These are phyloP conservation scores for Hemistola chrysoprasaria DNA, from an alignment of 2,888 invertebrate species.

Conservation along the genomic window DNA sequence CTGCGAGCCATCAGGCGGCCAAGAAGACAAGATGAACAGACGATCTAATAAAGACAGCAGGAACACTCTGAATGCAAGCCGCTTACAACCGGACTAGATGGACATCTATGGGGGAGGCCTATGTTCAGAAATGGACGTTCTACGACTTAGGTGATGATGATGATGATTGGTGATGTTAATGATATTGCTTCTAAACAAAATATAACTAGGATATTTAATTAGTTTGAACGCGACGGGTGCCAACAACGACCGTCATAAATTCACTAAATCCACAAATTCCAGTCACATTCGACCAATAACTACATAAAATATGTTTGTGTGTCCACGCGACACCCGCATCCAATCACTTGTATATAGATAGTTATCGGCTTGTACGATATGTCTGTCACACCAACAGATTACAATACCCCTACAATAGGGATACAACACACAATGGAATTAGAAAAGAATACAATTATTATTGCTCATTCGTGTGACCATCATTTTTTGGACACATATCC, in stretches of 20 bases:
- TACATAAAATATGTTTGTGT: slow-evolving; percentile 21
- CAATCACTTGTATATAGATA: slow-evolving; percentile 48
- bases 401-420: slow-evolving; percentile 48
- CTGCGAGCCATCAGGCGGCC: too few species aligned
- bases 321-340: slow-evolving; percentile 52
- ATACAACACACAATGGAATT: slow-evolving; percentile 26
- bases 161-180: too few species aligned
- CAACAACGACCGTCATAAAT: slow-evolving; percentile 4
- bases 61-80: too few species aligned
- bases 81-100: too few species aligned
- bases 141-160: too few species aligned
- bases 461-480: slow-evolving; percentile 4
- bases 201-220: too few species aligned
- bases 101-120: too few species aligned
- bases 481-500: not conserved
- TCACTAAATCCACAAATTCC: slow-evolving; percentile 19
- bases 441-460: slow-evolving; percentile 14
- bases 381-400: slow-evolving; percentile 39
- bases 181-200: too few species aligned
- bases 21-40: too few species aligned
- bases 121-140: too few species aligned
- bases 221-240: too few species aligned
- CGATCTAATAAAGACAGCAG: too few species aligned
- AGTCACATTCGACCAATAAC: slow-evolving; percentile 21
- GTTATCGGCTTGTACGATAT: slow-evolving; percentile 46